Evolutionary conservation across 2,113 vertebrate genomes (phyloP), one percentile per base, ranked within the genome.

Genomic region (Macquaria australasica): DNA sequence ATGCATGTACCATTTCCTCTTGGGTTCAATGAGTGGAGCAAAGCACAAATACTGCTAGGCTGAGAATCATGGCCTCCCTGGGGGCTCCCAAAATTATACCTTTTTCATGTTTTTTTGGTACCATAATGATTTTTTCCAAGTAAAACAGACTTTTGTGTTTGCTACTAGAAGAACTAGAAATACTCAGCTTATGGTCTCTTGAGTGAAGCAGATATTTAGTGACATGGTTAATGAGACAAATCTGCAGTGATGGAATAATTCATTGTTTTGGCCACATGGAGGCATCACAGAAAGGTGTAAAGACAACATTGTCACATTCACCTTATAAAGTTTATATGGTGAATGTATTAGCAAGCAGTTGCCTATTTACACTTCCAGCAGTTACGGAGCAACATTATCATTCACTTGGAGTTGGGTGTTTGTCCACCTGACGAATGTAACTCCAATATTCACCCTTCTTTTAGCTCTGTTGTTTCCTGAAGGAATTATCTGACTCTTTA

Each of bases 1-100:
- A 25, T 25, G 9, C 50, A 37, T 41, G 18, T 43, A n/a, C 10
- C 5, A 59, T 87, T 73, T 77, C 10, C 43, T 79, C 72, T 56
- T 14, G 18, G 15, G 58, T 60, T 66, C 51, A 70, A 50, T 41
- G 68, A 23, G 25, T 39, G 25, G 37, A 64, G n/a, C 28, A 20
- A 31, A 18, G 68, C 31, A 48, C 58, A 59, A 31, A n/a, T 28
- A 75, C 31, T 20, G 70, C 23, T 28, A 45, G 21, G 31, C 0
- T 34, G 6, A 31, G 10, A 67, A 55, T 37, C 5, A 67, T 16
- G 31, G 53, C 48, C 11, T 60, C 21, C 59, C 41, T 67, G 18
- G 7, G 4, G 34, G 73, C 7, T 51, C 43, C 20, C 21, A 51
- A 66, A 59, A 77, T 73, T 15, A 15, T 9, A 81, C 15, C 45